Conservation (phyloP, 2,113 vertebrate genomes). For the Monopterus albus region DNA sequence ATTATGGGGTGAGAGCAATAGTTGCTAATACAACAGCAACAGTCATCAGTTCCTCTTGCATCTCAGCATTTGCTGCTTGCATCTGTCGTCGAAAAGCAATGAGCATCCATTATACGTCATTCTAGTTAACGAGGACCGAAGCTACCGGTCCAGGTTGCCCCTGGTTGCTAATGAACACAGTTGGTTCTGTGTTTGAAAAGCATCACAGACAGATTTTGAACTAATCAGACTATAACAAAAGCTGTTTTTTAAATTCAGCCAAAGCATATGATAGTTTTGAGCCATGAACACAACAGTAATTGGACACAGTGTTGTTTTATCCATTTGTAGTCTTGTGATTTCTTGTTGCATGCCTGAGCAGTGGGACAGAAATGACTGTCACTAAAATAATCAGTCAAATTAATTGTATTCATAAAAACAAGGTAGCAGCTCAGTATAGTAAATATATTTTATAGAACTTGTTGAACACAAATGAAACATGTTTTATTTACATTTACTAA, state of each 20-base stretch:
- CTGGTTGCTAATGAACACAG: slow-evolving; percentile 21
- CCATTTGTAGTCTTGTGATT: neutral
- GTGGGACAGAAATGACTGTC: neutral
- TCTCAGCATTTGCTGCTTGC: slow-evolving; percentile 7
- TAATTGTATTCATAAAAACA: neutral
- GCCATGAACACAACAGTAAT: neutral
- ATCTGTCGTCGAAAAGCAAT: neutral
- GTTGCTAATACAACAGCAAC: neutral
- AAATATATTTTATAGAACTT: no score
- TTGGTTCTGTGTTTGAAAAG: neutral
- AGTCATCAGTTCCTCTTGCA: neutral
- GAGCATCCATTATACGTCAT: neutral
- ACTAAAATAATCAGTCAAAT: no score
- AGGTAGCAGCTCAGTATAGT: no score
- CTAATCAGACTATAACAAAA: neutral
- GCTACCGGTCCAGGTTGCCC: neutral
- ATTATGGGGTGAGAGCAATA: neutral
- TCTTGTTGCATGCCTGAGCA: neutral
- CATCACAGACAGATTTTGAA: neutral
- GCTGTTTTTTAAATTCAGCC: neutral
- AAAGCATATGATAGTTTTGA: neutral
- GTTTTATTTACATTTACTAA: neutral
- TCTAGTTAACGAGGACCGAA: slow-evolving; percentile 7
- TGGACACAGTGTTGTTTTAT: neutral
- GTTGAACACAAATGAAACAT: no score